Percentiles rank a stretch among this genome's conserved stretches.
phyloP scores from a whole-genome alignment of 2,113 vertebrate genomes.

The Alethe castanea region DNA sequence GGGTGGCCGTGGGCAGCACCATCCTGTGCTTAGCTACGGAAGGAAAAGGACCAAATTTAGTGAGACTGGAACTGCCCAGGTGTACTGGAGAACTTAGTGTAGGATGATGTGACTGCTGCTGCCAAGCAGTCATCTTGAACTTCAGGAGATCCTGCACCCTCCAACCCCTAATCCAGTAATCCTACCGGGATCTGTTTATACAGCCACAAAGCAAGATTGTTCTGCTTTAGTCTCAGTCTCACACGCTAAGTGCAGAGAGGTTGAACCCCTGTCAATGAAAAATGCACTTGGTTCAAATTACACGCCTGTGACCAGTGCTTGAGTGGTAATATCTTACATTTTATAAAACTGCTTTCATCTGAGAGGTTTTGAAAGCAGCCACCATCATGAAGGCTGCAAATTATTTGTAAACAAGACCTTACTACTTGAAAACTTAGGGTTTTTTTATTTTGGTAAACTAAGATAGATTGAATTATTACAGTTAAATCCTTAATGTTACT shows the following conservation, averaged over 20 bases:
- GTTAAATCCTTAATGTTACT: slow-evolving; percentile 33
- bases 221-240: background rate
- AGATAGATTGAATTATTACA: slow-evolving; percentile 52
- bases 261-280: background rate
- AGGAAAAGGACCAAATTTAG: background rate
- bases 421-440: background rate
- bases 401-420: slow-evolving; percentile 45
- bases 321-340: background rate
- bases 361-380: background rate
- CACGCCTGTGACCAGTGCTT: background rate
- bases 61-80: background rate
- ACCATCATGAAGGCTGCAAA: background rate
- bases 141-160: background rate
- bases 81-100: background rate
- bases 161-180: rapidly evolving
- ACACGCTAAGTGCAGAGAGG: background rate
- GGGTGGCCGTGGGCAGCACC: background rate
- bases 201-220: background rate
- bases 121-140: background rate
- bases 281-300: background rate
- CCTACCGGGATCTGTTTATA: background rate
- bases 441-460: background rate
- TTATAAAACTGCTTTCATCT: background rate
- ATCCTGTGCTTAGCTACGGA: no score
- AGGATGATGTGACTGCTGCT: background rate